A percentile compares a stretch with the other conserved stretches of the same genome.
phyloP scores from a whole-genome alignment of 2,797 vertebrate genomes.

The Miichthys miiuy region DNA sequence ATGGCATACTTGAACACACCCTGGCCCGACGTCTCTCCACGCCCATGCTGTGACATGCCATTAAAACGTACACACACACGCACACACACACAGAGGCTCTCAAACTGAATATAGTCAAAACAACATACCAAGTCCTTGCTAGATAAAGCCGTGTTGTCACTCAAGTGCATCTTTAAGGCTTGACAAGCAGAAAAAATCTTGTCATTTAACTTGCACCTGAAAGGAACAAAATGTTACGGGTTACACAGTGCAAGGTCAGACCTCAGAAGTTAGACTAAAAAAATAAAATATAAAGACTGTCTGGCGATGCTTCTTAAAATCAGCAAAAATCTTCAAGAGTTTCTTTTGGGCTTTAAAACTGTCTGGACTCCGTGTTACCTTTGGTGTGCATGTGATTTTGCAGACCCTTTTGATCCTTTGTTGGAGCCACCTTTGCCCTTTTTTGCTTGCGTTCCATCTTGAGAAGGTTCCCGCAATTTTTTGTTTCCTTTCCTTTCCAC shows the following conservation, averaged over 20 bases:
- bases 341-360: neutral
- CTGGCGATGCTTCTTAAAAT: neutral
- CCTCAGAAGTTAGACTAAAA: neutral
- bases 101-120: neutral
- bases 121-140: slow-evolving; percentile 92
- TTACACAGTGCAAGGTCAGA: neutral
- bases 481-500: slow-evolving; percentile 61
- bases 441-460: slow-evolving; percentile 66
- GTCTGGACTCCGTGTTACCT: slow-evolving; percentile 83
- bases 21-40: slow-evolving; percentile 34
- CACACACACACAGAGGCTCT: neutral
- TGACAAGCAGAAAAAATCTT: slow-evolving; percentile 93
- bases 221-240: slow-evolving; percentile 25
- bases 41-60: slow-evolving; percentile 32
- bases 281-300: neutral
- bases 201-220: slow-evolving; percentile 91
- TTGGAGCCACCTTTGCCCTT: slow-evolving; percentile 65
- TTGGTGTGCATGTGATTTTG: slow-evolving; percentile 87
- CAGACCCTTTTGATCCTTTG: slow-evolving; percentile 75
- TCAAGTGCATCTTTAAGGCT: slow-evolving; percentile 89
- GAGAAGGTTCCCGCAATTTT: slow-evolving; percentile 58
- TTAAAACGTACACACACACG: slow-evolving; percentile 9
- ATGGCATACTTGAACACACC: slow-evolving; percentile 41
- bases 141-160: slow-evolving; percentile 86
- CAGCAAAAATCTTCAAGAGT: neutral